Base-by-base conservation (phyloP, 1,140 invertebrate species). In the Rhopalosiphum padi region DNA sequence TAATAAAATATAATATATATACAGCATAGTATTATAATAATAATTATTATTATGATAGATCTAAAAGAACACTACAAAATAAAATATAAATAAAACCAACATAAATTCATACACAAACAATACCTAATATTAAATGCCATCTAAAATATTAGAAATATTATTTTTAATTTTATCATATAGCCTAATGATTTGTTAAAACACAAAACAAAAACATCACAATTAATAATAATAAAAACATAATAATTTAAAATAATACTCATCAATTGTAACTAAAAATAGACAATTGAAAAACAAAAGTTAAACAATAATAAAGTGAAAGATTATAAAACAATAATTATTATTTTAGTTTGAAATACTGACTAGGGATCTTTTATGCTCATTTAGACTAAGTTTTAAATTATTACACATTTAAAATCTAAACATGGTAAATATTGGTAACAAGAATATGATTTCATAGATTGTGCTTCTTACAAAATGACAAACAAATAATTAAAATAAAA, bases 31-130 rank as follows among this genome's bases (percentile, higher is more conserved):
- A 93, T 93, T 93, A 93, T 93, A 77, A 92, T 92, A 92, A 92
- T 53, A 21, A 93, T 93, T 60, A 93, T 93, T 93, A 93, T 93
- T 93, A 93, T 85, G 77, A 93, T 93, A 93, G 77, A 93, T 93
- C 91, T 93, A 93, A 93, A 93, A 93, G 91, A 93, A 93, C 91
- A 93, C 91, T 93, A 93, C 91, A 93, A 93, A 93, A 93, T 93
- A 93, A 92, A 92, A 92, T 92, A 83, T 83, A 92, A 92, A 92
- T 83, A 92, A 92, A 93, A 93, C 91, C 91, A 93, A 93, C 91
- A 93, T 93, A 93, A 93, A 93, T 85, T 93, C 77, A 85, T 93
- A 93, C 91, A 93, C 91, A 93, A 93, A 93, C 91, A 93, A 93
- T 93, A 93, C 77, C 91, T 93, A 93, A 93, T 93, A 93, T 93